phyloP scores from a whole-genome alignment of 1,140 invertebrate species.

The Lepidostoma basale region DNA sequence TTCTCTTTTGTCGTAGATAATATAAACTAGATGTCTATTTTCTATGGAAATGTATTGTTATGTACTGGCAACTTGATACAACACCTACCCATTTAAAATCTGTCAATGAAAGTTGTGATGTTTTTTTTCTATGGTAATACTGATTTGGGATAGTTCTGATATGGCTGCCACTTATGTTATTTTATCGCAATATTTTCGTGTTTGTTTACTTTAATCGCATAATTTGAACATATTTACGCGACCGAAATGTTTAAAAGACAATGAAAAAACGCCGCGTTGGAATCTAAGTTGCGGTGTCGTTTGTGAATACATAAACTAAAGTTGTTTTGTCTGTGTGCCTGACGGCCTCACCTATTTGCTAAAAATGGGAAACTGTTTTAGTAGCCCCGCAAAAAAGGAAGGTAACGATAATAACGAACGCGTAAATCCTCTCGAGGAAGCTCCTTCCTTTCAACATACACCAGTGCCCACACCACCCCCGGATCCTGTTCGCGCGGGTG shows the following conservation, averaged over 20 bases:
- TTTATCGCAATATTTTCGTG: constrained; percentile 39
- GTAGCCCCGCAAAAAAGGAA: constrained; percentile 68
- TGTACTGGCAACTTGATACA: no score
- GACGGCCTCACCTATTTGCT: constrained; percentile 37
- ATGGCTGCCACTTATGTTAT: constrained; percentile 40
- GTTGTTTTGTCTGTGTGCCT: constrained; percentile 24
- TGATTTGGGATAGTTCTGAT: constrained; percentile 28
- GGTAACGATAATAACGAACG: constrained; percentile 68
- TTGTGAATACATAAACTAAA: constrained; percentile 26
- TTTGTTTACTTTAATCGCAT: constrained; percentile 35
- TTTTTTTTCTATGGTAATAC: constrained; percentile 25
- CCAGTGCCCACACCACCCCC: constrained; percentile 70
- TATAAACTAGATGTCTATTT: no score
- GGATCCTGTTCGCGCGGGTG: constrained; percentile 66
- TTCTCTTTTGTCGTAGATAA: neutral
- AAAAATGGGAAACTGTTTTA: constrained; percentile 75
- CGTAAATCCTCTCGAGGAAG: constrained; percentile 67
- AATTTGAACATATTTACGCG: constrained; percentile 19
- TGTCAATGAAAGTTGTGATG: constrained; percentile 23
- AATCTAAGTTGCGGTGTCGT: constrained; percentile 22
- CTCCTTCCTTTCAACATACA: constrained; percentile 64
- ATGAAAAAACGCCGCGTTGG: constrained; percentile 24
- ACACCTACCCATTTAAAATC: constrained; percentile 1
- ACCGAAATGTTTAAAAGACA: constrained; percentile 20
- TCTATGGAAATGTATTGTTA: no score